phyloP scores from a whole-genome alignment of 2,113 vertebrate species.

The Lathamus discolor region DNA sequence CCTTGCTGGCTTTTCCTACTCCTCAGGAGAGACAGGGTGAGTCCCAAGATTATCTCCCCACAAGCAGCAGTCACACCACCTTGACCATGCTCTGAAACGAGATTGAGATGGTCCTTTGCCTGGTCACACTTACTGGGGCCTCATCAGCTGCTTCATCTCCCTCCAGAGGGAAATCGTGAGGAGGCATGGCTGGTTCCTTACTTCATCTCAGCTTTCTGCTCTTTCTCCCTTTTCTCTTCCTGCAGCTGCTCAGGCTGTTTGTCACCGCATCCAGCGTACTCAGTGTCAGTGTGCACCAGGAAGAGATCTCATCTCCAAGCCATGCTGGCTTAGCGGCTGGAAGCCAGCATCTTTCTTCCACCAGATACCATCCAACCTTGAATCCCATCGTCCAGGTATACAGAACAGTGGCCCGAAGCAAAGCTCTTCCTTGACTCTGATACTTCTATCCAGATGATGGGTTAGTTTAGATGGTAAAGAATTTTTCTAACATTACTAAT shows the following conservation, averaged over 20 bases:
- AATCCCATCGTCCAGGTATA: background rate
- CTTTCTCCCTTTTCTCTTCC: background rate
- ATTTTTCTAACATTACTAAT: background rate
- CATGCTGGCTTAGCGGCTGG: background rate
- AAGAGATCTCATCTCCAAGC: background rate
- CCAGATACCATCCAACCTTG: background rate
- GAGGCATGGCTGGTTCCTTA: background rate
- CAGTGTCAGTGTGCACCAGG: background rate
- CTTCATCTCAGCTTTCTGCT: background rate
- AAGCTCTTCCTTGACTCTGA: background rate
- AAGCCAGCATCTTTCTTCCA: background rate
- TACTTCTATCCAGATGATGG: background rate
- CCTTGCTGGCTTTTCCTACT: background rate
- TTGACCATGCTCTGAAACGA: background rate
- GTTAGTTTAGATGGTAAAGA: background rate
- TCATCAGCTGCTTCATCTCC: background rate
- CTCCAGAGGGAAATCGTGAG: background rate
- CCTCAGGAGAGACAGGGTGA: background rate
- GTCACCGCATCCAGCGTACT: rapidly evolving
- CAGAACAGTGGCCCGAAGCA: background rate
- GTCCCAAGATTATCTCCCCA: background rate
- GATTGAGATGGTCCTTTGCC: background rate
- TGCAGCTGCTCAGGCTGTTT: background rate
- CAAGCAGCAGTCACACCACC: background rate
- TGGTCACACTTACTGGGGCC: background rate